phyloP scores from a whole-genome alignment of 2,797 vertebrate species.

The Lagorchestes hirsutus region DNA sequence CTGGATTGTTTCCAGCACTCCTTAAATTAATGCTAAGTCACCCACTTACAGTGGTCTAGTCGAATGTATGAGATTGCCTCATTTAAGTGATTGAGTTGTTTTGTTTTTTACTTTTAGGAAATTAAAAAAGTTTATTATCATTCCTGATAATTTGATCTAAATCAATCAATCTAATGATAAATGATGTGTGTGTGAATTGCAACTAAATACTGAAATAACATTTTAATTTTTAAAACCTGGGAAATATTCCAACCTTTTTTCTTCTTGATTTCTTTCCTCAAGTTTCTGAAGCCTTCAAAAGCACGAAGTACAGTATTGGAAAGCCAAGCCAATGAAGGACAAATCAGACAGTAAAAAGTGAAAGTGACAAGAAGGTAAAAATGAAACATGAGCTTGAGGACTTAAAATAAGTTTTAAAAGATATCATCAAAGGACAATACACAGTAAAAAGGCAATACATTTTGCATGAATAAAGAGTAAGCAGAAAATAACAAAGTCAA shows the following conservation, averaged over 20 bases:
- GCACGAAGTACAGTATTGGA: slow-evolving; percentile 89
- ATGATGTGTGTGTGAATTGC: slow-evolving; percentile 80
- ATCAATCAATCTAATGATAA: slow-evolving; percentile 75
- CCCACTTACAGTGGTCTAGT: slow-evolving; percentile 16
- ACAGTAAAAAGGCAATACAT: slow-evolving; percentile 87
- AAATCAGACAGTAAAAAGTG: slow-evolving; percentile 89
- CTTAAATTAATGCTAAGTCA: slow-evolving; percentile 2
- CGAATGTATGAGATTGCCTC: slow-evolving; percentile 44
- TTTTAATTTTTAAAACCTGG: slow-evolving; percentile 85
- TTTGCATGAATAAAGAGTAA: slow-evolving; percentile 81
- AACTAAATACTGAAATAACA: slow-evolving; percentile 86
- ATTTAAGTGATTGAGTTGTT: slow-evolving; percentile 25
- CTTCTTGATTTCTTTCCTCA: slow-evolving; percentile 91
- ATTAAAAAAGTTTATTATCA: slow-evolving; percentile 56
- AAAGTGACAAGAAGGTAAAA: slow-evolving; percentile 87
- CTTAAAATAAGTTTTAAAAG: slow-evolving; percentile 85
- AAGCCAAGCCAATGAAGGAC: slow-evolving; percentile 91
- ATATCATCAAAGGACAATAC: slow-evolving; percentile 81
- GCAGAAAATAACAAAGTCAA: slow-evolving; percentile 76
- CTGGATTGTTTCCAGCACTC: background rate
- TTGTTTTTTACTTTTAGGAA: background rate
- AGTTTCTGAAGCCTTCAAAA: slow-evolving; percentile 94
- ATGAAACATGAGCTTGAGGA: slow-evolving; percentile 86
- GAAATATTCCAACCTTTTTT: slow-evolving; percentile 94
- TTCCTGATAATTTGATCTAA: slow-evolving; percentile 53